phyloP scores from a whole-genome alignment of 2,113 vertebrate genomes.

The Chionis minor region DNA sequence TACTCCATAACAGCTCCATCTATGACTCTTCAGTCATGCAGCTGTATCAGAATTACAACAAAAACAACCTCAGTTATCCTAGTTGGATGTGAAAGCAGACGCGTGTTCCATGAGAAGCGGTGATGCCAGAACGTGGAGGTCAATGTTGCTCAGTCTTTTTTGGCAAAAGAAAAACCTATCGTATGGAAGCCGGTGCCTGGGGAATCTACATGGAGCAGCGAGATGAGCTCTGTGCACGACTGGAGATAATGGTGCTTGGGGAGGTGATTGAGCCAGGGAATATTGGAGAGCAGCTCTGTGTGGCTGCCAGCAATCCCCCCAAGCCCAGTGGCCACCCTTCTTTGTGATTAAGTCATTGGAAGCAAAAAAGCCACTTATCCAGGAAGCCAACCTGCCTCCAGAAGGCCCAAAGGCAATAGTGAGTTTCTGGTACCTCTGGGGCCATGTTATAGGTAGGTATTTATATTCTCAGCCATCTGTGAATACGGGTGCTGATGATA shows the following conservation, averaged over 20 bases:
- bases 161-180: not conserved
- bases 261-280: conserved; percentile 39
- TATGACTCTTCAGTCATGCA: conserved; percentile 2
- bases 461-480: not conserved
- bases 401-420: not conserved
- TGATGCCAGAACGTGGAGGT: conserved; percentile 57
- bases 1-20: not conserved
- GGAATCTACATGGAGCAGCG: not conserved
- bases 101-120: conserved; percentile 34
- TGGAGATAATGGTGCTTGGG: conserved; percentile 29
- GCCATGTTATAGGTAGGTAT: not conserved
- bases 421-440: not conserved
- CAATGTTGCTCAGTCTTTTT: conserved; percentile 28
- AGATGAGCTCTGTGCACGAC: conserved; percentile 14
- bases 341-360: not conserved
- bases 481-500: not conserved
- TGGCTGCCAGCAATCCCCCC: not conserved
- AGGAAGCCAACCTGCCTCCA: not conserved
- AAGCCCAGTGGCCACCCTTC: conserved; percentile 14
- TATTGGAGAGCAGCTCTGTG: not conserved
- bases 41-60: not conserved
- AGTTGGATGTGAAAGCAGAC: conserved; percentile 24
- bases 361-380: not conserved
- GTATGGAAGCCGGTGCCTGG: conserved; percentile 50
- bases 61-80: conserved; percentile 29